phyloP scores from a whole-genome alignment of 2,888 invertebrate genomes.

The Heliconius sara region DNA sequence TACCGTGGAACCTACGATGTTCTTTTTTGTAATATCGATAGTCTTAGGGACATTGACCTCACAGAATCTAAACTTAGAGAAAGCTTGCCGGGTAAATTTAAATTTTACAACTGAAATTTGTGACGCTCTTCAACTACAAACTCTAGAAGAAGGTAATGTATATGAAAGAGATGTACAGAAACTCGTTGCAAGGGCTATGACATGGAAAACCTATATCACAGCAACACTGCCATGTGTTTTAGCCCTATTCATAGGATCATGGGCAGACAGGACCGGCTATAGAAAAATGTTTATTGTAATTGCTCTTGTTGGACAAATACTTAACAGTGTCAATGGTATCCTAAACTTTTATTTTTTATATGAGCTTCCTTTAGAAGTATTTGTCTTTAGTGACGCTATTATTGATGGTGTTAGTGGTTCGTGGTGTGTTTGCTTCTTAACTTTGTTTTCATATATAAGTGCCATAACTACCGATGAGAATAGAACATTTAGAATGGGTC shows the following conservation, averaged over 20 bases:
- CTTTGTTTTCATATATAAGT: conserved; percentile 92
- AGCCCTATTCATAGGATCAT: conserved; percentile 91
- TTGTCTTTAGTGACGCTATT: conserved; percentile 89
- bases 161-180: conserved; percentile 86
- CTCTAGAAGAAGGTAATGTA: conserved; percentile 80
- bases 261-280: conserved; percentile 87
- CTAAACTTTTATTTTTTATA: conserved; percentile 89
- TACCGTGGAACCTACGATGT: conserved; percentile 69
- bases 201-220: conserved; percentile 92
- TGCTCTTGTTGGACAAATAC: conserved; percentile 88
- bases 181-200: conserved; percentile 88
- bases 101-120: conserved; percentile 88
- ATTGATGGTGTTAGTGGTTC: conserved; percentile 90
- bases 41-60: conserved; percentile 87
- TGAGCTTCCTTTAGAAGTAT: conserved; percentile 88
- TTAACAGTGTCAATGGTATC: conserved; percentile 88
- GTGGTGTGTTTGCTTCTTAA: conserved; percentile 92
- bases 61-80: conserved; percentile 91
- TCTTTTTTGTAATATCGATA: conserved; percentile 59
- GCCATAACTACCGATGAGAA: conserved; percentile 90
- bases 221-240: conserved; percentile 89
- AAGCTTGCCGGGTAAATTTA: conserved; percentile 92
- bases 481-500: conserved; percentile 91
- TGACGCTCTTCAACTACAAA: conserved; percentile 87
- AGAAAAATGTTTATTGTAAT: conserved; percentile 90